Evolutionary conservation across 2,888 invertebrate genomes (phyloP), one percentile per base, ranked within the genome.

Genomic region (Mythimna lalbum): DNA sequence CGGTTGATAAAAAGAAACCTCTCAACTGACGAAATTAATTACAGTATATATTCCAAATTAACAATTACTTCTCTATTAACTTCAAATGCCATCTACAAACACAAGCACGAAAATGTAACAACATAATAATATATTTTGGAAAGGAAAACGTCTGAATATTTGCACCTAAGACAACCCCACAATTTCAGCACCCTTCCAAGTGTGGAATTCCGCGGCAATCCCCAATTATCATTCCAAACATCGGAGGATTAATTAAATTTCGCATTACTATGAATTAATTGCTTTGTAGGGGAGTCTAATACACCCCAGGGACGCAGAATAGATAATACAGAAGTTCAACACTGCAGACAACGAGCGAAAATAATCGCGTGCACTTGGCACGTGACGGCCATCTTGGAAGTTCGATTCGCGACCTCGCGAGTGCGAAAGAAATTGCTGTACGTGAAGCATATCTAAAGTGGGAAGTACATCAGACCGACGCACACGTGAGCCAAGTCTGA

Each of bases 161-260:
- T 52, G 55, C 77, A 70, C 64, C 63, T 63, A 78, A 73, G 73
- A 71, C 76, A 56, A 59, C 74, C 76, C 76, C 70, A 78, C 69
- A 52, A 76, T 70, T 73, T 70, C 69, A 63, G 74, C 85, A 83
- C 86, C 86, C 85, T 73, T 73, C 67, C 74, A 68, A 81, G 87
- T 86, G 86, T 86, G 87, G 87, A 90, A 92, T 91, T 88, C 89
- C 90, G 81, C 86, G 87, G 89, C 91, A 90, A 89, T 90, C 83
- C 78, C 89, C 92, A 92, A 93, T 92, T 93, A 93, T 92, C 90
- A 91, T 90, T 88, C 88, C 88, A 89, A 91, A 91, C 89, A 91
- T 87, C 81, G 87, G 87, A 84, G 87, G 86, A 91, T 90, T 92
- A 92, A 93, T 93, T 93, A 91, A 92, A 93, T 93, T 92, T 90